Evolutionary conservation across 2,113 vertebrate species (phyloP).

Genomic region (sheep (Ovis aries)): DNA sequence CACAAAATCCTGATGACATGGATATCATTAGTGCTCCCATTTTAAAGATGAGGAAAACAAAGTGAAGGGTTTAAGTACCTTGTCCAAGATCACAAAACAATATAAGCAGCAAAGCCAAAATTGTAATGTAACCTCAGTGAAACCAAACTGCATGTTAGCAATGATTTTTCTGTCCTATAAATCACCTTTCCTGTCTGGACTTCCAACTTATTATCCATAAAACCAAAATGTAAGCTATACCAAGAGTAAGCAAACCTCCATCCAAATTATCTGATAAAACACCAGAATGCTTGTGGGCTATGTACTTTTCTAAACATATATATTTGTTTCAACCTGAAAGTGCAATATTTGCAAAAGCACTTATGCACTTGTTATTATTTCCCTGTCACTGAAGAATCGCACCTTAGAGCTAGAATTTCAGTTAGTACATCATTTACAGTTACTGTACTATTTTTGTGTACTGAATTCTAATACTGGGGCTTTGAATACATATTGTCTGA

Average conservation of each 20-base stretch:
- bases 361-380: not conserved
- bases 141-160: not conserved
- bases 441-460: not conserved
- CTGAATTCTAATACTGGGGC: not conserved
- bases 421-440: not conserved
- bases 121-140: not conserved
- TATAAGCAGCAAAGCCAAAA: not conserved
- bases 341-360: not conserved
- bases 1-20: not conserved
- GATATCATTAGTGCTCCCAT: not conserved
- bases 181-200: not conserved
- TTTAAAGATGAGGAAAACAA: conserved; percentile 6
- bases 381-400: not conserved
- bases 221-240: not conserved
- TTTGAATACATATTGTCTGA: not conserved
- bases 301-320: not conserved
- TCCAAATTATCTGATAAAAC: not conserved
- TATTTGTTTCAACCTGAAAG: not conserved
- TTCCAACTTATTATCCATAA: not conserved
- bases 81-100: not conserved
- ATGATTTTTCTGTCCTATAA: not conserved
- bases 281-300: not conserved
- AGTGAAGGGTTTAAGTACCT: not conserved
- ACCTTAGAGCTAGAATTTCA: not conserved
- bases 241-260: not conserved